phyloP scores from a whole-genome alignment of 2,888 invertebrate species.

The Coleophora deauratella region DNA sequence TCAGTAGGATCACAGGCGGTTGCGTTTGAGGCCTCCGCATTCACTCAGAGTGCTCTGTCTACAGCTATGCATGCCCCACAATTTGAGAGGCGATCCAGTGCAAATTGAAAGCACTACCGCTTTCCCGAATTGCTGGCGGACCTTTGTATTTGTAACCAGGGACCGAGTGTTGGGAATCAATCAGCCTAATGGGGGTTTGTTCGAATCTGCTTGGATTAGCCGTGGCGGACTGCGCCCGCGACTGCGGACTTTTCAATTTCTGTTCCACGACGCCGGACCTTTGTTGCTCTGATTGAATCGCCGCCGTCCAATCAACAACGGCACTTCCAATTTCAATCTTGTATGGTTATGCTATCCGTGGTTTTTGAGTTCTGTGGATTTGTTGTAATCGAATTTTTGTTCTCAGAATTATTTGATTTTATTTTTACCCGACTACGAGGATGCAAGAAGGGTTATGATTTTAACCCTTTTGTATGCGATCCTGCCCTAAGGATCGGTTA shows the following conservation, averaged over 20 bases:
- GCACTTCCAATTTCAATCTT: constrained; percentile 6
- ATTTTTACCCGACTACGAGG: too few species aligned
- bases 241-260: constrained; percentile 38
- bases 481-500: too few species aligned
- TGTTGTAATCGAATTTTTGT: too few species aligned
- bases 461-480: too few species aligned
- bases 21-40: too few species aligned
- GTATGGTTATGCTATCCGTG: constrained; percentile 16
- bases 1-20: too few species aligned
- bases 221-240: constrained; percentile 36
- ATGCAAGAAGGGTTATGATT: too few species aligned
- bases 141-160: constrained; percentile 65
- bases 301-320: constrained; percentile 14
- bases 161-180: constrained; percentile 56
- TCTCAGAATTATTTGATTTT: too few species aligned
- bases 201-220: constrained; percentile 60
- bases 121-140: constrained; percentile 55
- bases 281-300: constrained; percentile 43
- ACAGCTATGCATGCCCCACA: constrained; percentile 29
- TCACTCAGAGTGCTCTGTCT: too few species aligned
- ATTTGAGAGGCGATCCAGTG: constrained; percentile 55
- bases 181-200: constrained; percentile 65
- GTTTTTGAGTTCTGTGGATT: too few species aligned
- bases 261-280: constrained; percentile 27
- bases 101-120: constrained; percentile 65